Conservation (phyloP, 2,113 vertebrate species). For the Canis aureus region DNA sequence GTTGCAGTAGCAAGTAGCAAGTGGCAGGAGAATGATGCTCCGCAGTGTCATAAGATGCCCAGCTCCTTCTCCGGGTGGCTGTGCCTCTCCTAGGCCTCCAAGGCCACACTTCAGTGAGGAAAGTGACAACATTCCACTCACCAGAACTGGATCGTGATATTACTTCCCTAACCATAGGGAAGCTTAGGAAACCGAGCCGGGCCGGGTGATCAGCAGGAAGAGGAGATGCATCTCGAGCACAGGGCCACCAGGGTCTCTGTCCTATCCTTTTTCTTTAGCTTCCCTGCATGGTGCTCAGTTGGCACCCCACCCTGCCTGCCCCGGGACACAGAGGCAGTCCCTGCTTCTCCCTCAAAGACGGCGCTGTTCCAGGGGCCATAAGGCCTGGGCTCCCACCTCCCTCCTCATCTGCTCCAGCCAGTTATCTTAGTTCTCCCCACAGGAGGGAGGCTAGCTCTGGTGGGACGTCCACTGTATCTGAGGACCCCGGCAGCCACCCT, state of each 20-base stretch:
- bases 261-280: not conserved
- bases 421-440: not conserved
- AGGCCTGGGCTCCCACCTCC: not conserved
- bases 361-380: not conserved
- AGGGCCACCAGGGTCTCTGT: not conserved
- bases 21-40: not conserved
- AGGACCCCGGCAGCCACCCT: not conserved
- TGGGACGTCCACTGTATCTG: not conserved
- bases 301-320: not conserved
- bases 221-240: not conserved
- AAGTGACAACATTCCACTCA: not conserved
- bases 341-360: not conserved
- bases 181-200: not conserved
- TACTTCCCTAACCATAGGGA: not conserved
- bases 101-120: not conserved
- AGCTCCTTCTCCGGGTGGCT: not conserved
- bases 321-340: rapidly evolving
- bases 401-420: no score
- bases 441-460: not conserved
- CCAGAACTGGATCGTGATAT: rapidly evolving
- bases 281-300: not conserved
- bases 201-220: not conserved
- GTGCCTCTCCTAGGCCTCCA: not conserved
- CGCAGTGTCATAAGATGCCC: not conserved
- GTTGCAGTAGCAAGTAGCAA: not conserved